Evolutionary conservation across 2,113 vertebrate species (phyloP).

Genomic region (Pteropus alecto): DNA sequence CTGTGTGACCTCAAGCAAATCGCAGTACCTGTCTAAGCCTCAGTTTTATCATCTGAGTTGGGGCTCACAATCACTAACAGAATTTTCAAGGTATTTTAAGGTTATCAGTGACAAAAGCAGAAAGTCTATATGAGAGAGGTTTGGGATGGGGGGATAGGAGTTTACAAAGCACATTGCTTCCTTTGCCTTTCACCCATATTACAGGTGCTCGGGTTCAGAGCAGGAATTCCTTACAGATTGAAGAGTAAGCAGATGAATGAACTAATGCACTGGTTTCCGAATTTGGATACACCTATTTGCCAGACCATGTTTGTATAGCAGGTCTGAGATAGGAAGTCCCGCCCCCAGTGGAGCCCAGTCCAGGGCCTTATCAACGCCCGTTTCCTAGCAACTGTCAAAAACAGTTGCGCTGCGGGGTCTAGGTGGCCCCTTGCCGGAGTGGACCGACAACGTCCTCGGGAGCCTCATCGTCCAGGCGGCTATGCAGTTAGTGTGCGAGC

Average conservation of each 20-base stretch:
- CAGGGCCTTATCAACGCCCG: fast-evolving
- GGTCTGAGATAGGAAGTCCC: background rate
- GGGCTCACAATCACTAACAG: background rate
- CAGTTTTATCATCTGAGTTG: background rate
- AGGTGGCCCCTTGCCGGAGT: too few relatives aligned
- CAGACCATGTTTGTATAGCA: fast-evolving
- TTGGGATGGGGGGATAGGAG: background rate
- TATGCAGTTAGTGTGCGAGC: too few relatives aligned
- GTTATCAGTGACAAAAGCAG: background rate
- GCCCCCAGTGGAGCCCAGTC: background rate
- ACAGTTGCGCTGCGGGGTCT: too few relatives aligned
- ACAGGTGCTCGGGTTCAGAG: background rate
- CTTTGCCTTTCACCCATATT: background rate
- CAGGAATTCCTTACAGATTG: background rate
- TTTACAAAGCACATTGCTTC: background rate
- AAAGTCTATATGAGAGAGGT: background rate
- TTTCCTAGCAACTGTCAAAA: slow-evolving; percentile 57
- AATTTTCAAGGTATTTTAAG: background rate
- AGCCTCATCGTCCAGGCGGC: fast-evolving
- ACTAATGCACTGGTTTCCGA: background rate
- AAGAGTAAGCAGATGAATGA: background rate
- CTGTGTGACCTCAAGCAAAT: background rate
- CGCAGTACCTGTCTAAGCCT: background rate
- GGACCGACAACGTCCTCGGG: fast-evolving
- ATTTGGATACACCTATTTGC: background rate